These are phyloP conservation scores for Pachypsylla venusta DNA, from an alignment of 1,140 invertebrate genomes.

Conservation along the genomic window DNA sequence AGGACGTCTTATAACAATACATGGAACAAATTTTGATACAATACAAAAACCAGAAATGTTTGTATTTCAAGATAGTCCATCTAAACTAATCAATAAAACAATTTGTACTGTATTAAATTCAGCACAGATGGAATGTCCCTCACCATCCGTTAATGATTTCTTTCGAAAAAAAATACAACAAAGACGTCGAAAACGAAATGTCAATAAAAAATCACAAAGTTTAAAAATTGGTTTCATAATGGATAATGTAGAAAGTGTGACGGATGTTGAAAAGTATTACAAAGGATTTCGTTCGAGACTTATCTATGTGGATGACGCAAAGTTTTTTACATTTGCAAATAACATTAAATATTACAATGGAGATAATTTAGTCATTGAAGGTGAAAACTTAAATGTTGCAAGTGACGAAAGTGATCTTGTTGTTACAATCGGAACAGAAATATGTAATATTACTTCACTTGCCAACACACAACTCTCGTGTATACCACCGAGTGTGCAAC, in stretches of 20 bases:
- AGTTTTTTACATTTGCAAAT: conserved; percentile 72
- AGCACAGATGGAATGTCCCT: conserved; percentile 88
- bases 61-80: conserved; percentile 54
- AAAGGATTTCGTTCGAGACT: conserved; percentile 60
- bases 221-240: conserved; percentile 75
- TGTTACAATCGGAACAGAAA: conserved; percentile 74
- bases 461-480: conserved; percentile 79
- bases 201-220: neutral
- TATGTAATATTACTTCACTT: conserved; percentile 86
- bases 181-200: conserved; percentile 23
- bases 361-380: conserved; percentile 89
- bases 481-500: conserved; percentile 69
- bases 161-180: conserved; percentile 25
- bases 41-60: conserved; percentile 83
- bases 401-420: conserved; percentile 84
- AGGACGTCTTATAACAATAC: conserved; percentile 81
- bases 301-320: conserved; percentile 82
- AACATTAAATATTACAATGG: conserved; percentile 81
- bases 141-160: conserved; percentile 58
- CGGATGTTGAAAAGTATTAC: conserved; percentile 75
- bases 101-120: conserved; percentile 75
- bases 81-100: conserved; percentile 49
- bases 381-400: conserved; percentile 77
- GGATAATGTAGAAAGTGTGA: conserved; percentile 82
- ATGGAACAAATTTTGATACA: conserved; percentile 78